Evolutionary conservation across 2,797 vertebrate genomes (phyloP), one percentile per base, ranked within the genome.

Genomic region (Triplophysa bombifrons): DNA sequence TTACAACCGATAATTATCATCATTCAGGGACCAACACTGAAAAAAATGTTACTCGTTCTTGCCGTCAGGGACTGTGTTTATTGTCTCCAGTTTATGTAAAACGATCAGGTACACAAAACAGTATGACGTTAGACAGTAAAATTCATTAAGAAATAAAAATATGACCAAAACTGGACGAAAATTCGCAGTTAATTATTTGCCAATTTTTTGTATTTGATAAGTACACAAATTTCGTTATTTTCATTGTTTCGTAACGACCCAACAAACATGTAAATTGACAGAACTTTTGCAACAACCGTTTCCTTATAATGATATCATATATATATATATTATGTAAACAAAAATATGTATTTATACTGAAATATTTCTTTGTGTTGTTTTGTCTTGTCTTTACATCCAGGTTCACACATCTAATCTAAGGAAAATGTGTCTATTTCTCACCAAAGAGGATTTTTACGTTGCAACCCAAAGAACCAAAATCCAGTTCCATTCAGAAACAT

Each of bases 1-100:
- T 92, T 92, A 93, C 91, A 93, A 92, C 92, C 91, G 90, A 92
- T 92, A 94, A 93, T 93, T 93, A 93, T 94, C 91, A 93, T 92
- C 90, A 92, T 93, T 91, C 91, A 92, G 91, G 91, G 4, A 92
- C 90, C 1, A 25, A 89, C 89, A 91, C 88, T 89, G 93, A 90
- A 90, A 41, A 41, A 87, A 92, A 93, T 93, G 91, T 92, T 93
- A 91, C 81, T 74, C 90, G 89, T 88, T 91, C 91, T 92, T 90
- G 90, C 92, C 91, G 89, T 41, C 89, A 91, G 91, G 90, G 92
- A 92, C 92, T 93, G 91, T 92, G 91, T 92, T 92, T 93, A 93
- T 92, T 93, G 91, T 91, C 87, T 88, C 90, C 90, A 90, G 93
- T 94, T 92, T 91, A 90, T 91, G 89, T 89, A 84, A 83, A 90